Base-by-base conservation (phyloP, 2,888 invertebrate genomes). In the Spodoptera picta region DNA sequence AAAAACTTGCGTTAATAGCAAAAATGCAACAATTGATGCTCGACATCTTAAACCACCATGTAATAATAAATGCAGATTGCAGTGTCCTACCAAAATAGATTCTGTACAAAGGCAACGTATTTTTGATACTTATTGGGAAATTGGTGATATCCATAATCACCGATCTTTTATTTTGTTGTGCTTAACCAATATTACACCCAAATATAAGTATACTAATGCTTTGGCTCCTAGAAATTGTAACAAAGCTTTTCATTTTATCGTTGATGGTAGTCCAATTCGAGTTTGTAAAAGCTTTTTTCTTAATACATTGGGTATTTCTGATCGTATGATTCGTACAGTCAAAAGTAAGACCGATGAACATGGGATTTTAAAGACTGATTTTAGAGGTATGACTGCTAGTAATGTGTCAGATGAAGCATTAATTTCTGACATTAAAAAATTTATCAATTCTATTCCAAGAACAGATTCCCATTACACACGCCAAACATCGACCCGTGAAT, bases 11-110 rank as follows among this genome's bases (percentile, higher is more conserved):
- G 14, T 14, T 14, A 14, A 14, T 14, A 14, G 14, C 14, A 14
- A 14, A 14, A 14, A 14, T 14, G 14, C 14, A 14, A 14, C 14
- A 14, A 14, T 14, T 14, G 14, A 14, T 14, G 14, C 14, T 14
- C 14, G 14, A 14, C 14, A 14, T 14, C 14, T 14, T 14, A 14
- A 14, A 65, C 55, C 50, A 65, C 61, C 60, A 19, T 65, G 65
- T 45, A 51, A 46, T n/a, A 52, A 52, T 12, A 65, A 65, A 27
- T 65, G 61, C 42, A 60, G 61, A 2, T 49, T 45, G 45, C 23
- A 57, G 14, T 14, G 14, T 14, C 57, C 11, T 43, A 14, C 14
- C 14, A 14, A 14, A 14, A 14, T 60, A 19, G 57, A 42, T 36
- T 41, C 51, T 52, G 11, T 52, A 31, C 50, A 51, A 51, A 59